A percentile compares a stretch with the other conserved stretches of the same genome.
Evolutionary conservation across 2,797 vertebrate species (phyloP).

Genomic region (Rhinogobio ventralis): DNA sequence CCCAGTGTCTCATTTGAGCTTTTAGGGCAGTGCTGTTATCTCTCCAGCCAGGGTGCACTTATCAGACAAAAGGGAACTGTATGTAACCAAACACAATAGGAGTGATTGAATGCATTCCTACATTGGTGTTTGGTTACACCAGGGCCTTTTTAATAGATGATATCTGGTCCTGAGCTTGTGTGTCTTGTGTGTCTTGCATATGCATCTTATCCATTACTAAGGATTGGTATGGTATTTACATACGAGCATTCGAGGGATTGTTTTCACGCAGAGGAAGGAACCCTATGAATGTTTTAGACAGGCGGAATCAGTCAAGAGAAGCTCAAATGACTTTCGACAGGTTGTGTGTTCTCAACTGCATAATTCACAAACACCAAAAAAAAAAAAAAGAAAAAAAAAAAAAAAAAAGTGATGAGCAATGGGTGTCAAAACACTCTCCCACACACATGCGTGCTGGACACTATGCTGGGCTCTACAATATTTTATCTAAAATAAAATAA

Average conservation of each 20-base stretch:
- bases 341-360: slow-evolving; percentile 36
- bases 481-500: neutral
- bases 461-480: neutral
- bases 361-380: slow-evolving; percentile 44
- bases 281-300: slow-evolving; percentile 50
- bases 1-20: slow-evolving; percentile 74
- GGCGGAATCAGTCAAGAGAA: slow-evolving; percentile 49
- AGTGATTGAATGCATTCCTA: slow-evolving; percentile 83
- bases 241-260: slow-evolving; percentile 65
- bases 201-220: slow-evolving; percentile 71
- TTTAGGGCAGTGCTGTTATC: slow-evolving; percentile 80
- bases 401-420: slow-evolving; percentile 26
- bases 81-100: slow-evolving; percentile 84
- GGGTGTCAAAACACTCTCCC: slow-evolving; percentile 11
- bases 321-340: slow-evolving; percentile 37
- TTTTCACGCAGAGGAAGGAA: slow-evolving; percentile 59
- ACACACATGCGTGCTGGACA: neutral
- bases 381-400: neutral
- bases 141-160: slow-evolving; percentile 77
- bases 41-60: slow-evolving; percentile 73
- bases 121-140: slow-evolving; percentile 79
- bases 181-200: slow-evolving; percentile 48
- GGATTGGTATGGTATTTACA: slow-evolving; percentile 69
- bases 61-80: slow-evolving; percentile 81
- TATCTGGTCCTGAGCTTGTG: slow-evolving; percentile 67